Percentiles rank a stretch among this genome's conserved stretches.
Conservation (phyloP, 2,113 vertebrate genomes). For the Speoplatyrhinus poulsoni region DNA sequence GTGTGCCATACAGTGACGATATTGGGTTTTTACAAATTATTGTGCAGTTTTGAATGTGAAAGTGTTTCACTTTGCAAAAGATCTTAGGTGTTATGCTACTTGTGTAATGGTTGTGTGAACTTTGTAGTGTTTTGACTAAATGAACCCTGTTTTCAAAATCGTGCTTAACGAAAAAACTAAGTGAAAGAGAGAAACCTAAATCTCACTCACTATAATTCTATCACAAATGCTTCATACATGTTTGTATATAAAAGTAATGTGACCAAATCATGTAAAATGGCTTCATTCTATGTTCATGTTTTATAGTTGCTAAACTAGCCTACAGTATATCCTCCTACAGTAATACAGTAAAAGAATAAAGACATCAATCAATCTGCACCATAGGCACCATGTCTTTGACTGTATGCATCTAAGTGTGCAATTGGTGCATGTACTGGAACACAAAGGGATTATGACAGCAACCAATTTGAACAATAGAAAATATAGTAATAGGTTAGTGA, state of each 20-base stretch:
- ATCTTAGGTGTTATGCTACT: too few species aligned
- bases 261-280: not conserved
- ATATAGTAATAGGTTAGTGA: slow-evolving; percentile 15
- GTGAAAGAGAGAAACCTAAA: slow-evolving; percentile 9
- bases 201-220: not conserved
- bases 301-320: too few species aligned
- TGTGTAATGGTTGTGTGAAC: too few species aligned
- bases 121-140: too few species aligned
- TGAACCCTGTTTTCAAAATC: too few species aligned
- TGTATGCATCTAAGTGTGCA: not conserved
- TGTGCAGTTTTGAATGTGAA: too few species aligned
- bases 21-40: too few species aligned
- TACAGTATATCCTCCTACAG: too few species aligned
- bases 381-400: not conserved
- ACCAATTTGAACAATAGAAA: slow-evolving; percentile 1
- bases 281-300: too few species aligned
- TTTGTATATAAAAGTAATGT: not conserved
- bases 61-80: too few species aligned
- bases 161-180: not conserved
- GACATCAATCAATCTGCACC: not conserved
- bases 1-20: too few species aligned
- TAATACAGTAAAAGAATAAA: too few species aligned
- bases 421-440: not conserved
- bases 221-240: not conserved
- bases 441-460: slow-evolving; percentile 1